Percentiles rank a stretch among this genome's conserved stretches.
Conservation (phyloP, 2,797 vertebrate species). For the Bucorvus abyssinicus region DNA sequence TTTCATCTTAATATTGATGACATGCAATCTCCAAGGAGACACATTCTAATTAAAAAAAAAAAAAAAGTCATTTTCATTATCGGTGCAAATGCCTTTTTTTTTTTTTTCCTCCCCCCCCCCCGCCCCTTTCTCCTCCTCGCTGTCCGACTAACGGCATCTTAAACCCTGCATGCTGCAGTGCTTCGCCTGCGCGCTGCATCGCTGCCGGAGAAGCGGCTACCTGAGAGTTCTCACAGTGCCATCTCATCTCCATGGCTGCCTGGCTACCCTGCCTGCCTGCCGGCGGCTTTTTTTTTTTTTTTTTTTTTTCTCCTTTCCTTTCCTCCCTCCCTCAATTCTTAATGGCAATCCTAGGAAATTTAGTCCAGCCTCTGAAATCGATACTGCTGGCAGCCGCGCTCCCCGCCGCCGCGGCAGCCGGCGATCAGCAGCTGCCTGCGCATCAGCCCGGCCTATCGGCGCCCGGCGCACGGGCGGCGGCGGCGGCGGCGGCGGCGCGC, state of each 20-base stretch:
- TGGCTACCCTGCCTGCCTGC: conserved; percentile 88
- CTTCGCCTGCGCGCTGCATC: conserved; percentile 78
- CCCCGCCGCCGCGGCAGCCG: conserved; percentile 85
- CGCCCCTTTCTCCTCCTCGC: conserved; percentile 8
- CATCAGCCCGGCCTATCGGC: conserved; percentile 86
- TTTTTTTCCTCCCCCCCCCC: neutral
- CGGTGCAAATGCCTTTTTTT: conserved; percentile 63
- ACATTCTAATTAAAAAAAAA: neutral
- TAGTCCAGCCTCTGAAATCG: conserved; percentile 89
- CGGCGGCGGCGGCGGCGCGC: conserved; percentile 46
- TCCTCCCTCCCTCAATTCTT: conserved; percentile 72
- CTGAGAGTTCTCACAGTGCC: conserved; percentile 91
- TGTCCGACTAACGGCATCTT: conserved; percentile 73
- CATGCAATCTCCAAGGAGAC: conserved; percentile 29
- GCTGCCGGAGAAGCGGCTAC: conserved; percentile 86
- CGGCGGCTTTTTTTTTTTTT: neutral
- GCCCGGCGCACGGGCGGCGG: conserved; percentile 76
- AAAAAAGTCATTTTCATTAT: conserved; percentile 44
- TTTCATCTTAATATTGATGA: neutral
- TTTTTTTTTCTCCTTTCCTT: too few species aligned
- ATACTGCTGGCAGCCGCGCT: conserved; percentile 85
- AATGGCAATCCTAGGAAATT: conserved; percentile 86
- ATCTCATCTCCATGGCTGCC: conserved; percentile 91
- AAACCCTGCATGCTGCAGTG: conserved; percentile 86
- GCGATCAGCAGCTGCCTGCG: conserved; percentile 85